Evolutionary conservation across 1,140 invertebrate species (phyloP), one percentile per base, ranked within the genome.

Genomic region (Drosophila orosa): DNA sequence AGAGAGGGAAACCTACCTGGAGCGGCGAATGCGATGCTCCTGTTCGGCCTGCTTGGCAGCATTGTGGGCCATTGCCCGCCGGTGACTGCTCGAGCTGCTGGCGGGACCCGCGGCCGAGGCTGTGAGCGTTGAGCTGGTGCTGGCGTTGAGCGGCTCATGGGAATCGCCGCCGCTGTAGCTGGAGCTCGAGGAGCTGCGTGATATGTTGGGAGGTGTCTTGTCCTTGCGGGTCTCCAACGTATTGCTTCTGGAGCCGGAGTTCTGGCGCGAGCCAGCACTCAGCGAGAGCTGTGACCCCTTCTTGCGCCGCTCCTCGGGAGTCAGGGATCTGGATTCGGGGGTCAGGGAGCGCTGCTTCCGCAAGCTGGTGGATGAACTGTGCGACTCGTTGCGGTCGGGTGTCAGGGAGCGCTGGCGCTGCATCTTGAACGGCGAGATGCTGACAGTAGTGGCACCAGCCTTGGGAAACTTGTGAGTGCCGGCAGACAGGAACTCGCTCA

Each of bases 121-220:
- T 13, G 54, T 9, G 13, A 65, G 54, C 3, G 31, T 63, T n/a
- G 63, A 69, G 54, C 25, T 67, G 19, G 68, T 66, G 40, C 79
- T 77, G 8, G 60, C 69, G n/a, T 68, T 90, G 3, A 76, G 33
- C 0, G 57, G 67, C 22, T 89, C 79, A 37, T 87, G 78, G 8
- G 74, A 65, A 2, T 87, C 86, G 1, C 90, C 71, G 17, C 90
- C 90, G 50, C 91, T 92, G 52, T 91, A 92, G 22, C 91, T 92
- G 9, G 91, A 92, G 40, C 91, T 92, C 0, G 91, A 92, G 29
- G 91, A 92, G 55, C 91, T 92, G 12, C 91, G 75, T 27, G 91
- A 92, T 22, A 91, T 90, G 56, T 75, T 91, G 5, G 74, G 63
- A 33, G 74, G 72, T 22, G 87, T 87, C 27, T 89, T 91, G 7